Conservation (phyloP, 2,888 invertebrate genomes). For the Macrosoma leucophasiata region DNA sequence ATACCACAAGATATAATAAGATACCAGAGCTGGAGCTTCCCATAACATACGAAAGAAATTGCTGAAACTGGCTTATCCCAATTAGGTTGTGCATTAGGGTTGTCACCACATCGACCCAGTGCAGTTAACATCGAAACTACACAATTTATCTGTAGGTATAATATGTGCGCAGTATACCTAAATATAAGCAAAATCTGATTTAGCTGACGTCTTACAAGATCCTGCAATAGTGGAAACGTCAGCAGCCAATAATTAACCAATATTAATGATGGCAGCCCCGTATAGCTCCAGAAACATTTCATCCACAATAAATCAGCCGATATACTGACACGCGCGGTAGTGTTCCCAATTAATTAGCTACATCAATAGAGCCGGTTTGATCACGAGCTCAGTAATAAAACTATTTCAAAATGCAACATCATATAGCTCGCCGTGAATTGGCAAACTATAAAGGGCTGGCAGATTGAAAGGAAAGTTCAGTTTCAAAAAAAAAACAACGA, state of each 20-base stretch:
- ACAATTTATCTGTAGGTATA: too few species aligned
- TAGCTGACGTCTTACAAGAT: background rate
- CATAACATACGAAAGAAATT: too few species aligned
- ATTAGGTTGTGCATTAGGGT: too few species aligned
- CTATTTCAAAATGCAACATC: constrained; percentile 9
- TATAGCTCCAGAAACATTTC: constrained; percentile 44
- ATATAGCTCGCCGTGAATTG: constrained; percentile 9
- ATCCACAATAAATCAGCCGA: constrained; percentile 51
- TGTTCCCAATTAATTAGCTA: constrained; percentile 60
- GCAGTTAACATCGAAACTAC: too few species aligned
- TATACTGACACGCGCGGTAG: constrained; percentile 44
- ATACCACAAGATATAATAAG: too few species aligned
- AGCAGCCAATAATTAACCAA: constrained; percentile 47
- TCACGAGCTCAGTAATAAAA: constrained; percentile 29
- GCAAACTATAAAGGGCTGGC: constrained; percentile 21
- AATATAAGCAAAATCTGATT: background rate
- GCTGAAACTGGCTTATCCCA: too few species aligned
- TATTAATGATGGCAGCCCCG: constrained; percentile 45
- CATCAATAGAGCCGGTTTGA: constrained; percentile 50
- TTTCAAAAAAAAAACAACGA: too few species aligned
- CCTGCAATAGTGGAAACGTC: constrained; percentile 33
- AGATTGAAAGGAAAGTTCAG: too few species aligned
- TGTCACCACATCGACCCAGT: too few species aligned
- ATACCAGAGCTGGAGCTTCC: too few species aligned
- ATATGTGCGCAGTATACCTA: too few species aligned